Evolutionary conservation across 1,140 invertebrate species (phyloP), one percentile per base, ranked within the genome.

Genomic region (Medauroidea extradentata): DNA sequence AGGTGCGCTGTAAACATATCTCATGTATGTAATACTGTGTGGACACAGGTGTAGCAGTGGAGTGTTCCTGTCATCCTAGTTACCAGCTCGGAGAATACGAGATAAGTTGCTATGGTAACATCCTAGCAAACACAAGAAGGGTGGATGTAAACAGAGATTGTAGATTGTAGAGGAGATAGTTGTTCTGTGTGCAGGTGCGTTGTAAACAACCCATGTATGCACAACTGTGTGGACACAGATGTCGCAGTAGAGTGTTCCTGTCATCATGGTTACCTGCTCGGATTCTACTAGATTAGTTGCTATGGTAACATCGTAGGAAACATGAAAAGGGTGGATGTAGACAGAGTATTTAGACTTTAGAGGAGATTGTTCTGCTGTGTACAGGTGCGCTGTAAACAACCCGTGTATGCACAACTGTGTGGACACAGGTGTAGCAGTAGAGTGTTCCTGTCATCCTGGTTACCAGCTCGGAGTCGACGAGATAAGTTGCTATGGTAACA

Each of bases 331-430:
- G n/a, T n/a, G n/a, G n/a, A n/a, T n/a, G n/a, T n/a, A n/a, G n/a
- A n/a, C n/a, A n/a, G n/a, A n/a, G n/a, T n/a, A n/a, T n/a, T n/a
- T n/a, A n/a, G n/a, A n/a, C 25, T 13, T 29, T 38, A 41, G 41
- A 38, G 7, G 21, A 9, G n/a, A 34, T 54, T 18, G 23, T 5
- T 2, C 16, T 54, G 7, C 7, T 57, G 23, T 18, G 42, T 18
- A 3, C 27, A 80, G 83, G 62, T 85, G 84, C 65, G 76, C 76
- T 53, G 71, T 73, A 2, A 79, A 80, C 19, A 87, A 87, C 63
- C 84, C 83, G 0, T 88, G 86, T 69, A 78, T 84, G 24, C 85
- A 88, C 53, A 78, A 80, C 27, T 89, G 86, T 67, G 70, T 75
- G 8, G 84, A 86, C 63, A 84, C 81, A 23, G 83, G 83, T 0